Evolutionary conservation across 2,888 invertebrate species (phyloP).

Genomic region (Ormia ochracea): DNA sequence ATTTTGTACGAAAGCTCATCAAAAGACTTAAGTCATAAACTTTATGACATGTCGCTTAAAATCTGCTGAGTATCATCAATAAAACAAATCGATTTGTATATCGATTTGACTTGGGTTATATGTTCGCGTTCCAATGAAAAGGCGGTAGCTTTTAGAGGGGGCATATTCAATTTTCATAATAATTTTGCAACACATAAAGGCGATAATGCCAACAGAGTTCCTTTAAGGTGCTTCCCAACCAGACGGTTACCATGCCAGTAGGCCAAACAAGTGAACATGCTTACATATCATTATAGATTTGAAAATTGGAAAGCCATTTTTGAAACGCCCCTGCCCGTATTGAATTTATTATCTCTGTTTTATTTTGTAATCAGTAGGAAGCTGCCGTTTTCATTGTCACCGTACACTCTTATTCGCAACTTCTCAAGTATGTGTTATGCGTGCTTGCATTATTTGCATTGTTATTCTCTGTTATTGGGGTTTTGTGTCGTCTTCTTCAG

Average conservation of each 20-base stretch:
- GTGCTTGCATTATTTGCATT: conserved; percentile 37
- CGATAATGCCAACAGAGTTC: neutral
- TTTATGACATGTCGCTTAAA: conserved; percentile 74
- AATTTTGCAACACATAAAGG: neutral
- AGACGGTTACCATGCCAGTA: too few relatives aligned
- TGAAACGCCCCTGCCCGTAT: neutral
- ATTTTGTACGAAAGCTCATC: conserved; percentile 65
- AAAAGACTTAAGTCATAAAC: conserved; percentile 76
- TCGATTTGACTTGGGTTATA: conserved; percentile 63
- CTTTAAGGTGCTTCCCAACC: too few relatives aligned
- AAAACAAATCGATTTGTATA: conserved; percentile 75
- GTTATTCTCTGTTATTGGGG: conserved; percentile 46
- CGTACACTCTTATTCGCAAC: neutral
- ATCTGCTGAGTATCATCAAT: conserved; percentile 74
- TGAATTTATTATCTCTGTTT: neutral
- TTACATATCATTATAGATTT: neutral
- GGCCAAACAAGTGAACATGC: too few relatives aligned
- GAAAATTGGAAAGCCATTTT: neutral
- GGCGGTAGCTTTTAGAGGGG: neutral
- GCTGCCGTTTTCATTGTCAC: conserved; percentile 54
- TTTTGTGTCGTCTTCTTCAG: conserved; percentile 11
- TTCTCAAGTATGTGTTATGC: conserved; percentile 5
- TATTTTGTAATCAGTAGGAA: conserved; percentile 44
- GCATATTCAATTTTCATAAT: neutral
- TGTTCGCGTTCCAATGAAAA: neutral